A percentile compares a stretch with the other conserved stretches of the same genome.
phyloP scores from a whole-genome alignment of 2,888 invertebrate genomes.

The Liopterus haemorrhoidalis region DNA sequence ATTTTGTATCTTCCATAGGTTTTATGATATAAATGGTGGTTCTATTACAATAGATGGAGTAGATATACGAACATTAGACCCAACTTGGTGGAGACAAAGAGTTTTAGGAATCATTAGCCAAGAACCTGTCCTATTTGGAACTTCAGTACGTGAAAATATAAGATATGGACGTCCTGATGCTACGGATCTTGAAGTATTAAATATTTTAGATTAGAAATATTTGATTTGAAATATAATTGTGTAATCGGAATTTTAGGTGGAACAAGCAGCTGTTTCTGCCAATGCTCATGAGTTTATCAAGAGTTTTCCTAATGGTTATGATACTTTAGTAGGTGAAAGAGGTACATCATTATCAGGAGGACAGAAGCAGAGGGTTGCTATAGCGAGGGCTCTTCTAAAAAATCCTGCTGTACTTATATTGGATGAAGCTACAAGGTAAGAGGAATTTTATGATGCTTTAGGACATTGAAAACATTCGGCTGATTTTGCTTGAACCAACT shows the following conservation, averaged over 20 bases:
- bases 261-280: slow-evolving; percentile 74
- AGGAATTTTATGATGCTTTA: too few species aligned
- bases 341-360: slow-evolving; percentile 91
- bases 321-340: slow-evolving; percentile 82
- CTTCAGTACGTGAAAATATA: slow-evolving; percentile 87
- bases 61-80: slow-evolving; percentile 65
- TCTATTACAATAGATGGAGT: slow-evolving; percentile 68
- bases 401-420: slow-evolving; percentile 81
- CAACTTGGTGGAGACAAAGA: slow-evolving; percentile 77
- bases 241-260: slow-evolving; percentile 57
- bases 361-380: slow-evolving; percentile 91
- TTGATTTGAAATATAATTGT: slow-evolving; percentile 1
- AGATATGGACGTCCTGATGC: slow-evolving; percentile 76
- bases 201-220: slow-evolving; percentile 11
- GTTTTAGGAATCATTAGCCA: slow-evolving; percentile 86
- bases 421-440: slow-evolving; percentile 92
- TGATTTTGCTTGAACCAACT: too few species aligned
- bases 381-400: slow-evolving; percentile 88
- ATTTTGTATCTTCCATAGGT: too few species aligned
- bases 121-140: slow-evolving; percentile 91
- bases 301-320: slow-evolving; percentile 75
- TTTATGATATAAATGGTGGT: slow-evolving; percentile 75
- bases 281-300: slow-evolving; percentile 89
- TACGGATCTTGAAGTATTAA: slow-evolving; percentile 57
- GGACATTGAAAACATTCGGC: too few species aligned